Base-by-base conservation (phyloP, 2,888 invertebrate species). In the Bombylius discolor region DNA sequence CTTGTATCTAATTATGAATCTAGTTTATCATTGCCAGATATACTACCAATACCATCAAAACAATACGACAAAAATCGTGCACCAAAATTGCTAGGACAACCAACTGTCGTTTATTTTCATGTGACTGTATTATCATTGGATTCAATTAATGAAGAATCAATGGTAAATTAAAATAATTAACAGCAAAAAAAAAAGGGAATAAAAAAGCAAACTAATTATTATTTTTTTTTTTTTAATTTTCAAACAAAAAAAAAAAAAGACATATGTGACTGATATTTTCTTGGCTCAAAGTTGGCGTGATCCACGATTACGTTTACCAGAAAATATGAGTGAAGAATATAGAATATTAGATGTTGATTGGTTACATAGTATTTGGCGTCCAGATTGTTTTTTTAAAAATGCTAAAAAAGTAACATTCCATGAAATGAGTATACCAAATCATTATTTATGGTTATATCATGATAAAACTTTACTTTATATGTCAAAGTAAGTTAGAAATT, bases 81-180 rank as follows among this genome's bases (percentile, higher is more conserved):
- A 0, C 92, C 92, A 1, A 92, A 91, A 72, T 78, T 85, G 54
- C 77, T 87, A 65, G 90, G 89, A 2, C 88, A 90, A 70, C 88
- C 92, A 5, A 93, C 92, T 1, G 80, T 89, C 49, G 92, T 92
- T 46, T 90, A 91, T 71, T 93, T 92, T 68, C 92, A 92, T 68
- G 91, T 92, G 52, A 92, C 92, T 9, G 92, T 92, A 3, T 76
- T 92, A 58, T 91, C 91, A 51, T 76, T 94, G 63, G 93, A 94
- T 76, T 93, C 93, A n/a, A 93, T 95, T 62, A 92, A 94, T 69
- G 95, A 94, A 71, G 92, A 93, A 73, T 92, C 92, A 48, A 95
- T 95, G 94, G 72, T 70, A 62, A 51, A 49, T 33, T 11, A 12
- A 33, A 36, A 33, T 32, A 48, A 11, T 48, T 48, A 13, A 4